Evolutionary conservation across 2,113 vertebrate species (phyloP).

Genomic region (Atlantisia rogersi): DNA sequence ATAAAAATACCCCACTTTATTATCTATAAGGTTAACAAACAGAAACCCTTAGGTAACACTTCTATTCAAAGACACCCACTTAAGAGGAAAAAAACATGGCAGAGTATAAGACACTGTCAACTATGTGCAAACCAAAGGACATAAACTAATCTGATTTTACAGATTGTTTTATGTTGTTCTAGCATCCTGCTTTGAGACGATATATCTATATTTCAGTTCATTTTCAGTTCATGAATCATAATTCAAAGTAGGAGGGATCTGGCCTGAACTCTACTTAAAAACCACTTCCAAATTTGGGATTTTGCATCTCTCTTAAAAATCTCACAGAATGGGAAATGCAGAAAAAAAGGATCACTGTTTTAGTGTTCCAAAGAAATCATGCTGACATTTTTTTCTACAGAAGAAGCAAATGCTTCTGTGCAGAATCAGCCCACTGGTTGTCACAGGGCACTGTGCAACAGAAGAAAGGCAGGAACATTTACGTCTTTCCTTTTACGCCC

Average conservation of each 20-base stretch:
- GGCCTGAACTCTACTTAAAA: neutral
- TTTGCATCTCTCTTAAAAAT: neutral
- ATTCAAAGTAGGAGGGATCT: neutral
- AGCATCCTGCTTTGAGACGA: neutral
- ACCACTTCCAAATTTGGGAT: neutral
- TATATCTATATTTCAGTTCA: neutral
- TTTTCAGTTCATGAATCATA: neutral
- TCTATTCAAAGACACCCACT: neutral
- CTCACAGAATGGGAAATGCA: neutral
- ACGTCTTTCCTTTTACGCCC: neutral
- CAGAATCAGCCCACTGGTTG: neutral
- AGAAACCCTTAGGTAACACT: neutral
- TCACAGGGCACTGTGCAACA: neutral
- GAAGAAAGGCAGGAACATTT: neutral
- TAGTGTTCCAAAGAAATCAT: neutral
- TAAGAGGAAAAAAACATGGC: fast-evolving
- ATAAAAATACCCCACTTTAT: neutral
- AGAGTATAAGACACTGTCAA: neutral
- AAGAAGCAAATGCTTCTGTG: neutral
- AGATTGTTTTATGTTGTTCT: neutral
- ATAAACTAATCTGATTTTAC: neutral
- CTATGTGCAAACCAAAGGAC: neutral
- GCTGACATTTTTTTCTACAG: neutral
- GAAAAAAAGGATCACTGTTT: neutral
- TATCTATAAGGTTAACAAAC: neutral